Evolutionary conservation across 2,113 vertebrate genomes (phyloP), one percentile per base, ranked within the genome.

Genomic region (Alces alces): DNA sequence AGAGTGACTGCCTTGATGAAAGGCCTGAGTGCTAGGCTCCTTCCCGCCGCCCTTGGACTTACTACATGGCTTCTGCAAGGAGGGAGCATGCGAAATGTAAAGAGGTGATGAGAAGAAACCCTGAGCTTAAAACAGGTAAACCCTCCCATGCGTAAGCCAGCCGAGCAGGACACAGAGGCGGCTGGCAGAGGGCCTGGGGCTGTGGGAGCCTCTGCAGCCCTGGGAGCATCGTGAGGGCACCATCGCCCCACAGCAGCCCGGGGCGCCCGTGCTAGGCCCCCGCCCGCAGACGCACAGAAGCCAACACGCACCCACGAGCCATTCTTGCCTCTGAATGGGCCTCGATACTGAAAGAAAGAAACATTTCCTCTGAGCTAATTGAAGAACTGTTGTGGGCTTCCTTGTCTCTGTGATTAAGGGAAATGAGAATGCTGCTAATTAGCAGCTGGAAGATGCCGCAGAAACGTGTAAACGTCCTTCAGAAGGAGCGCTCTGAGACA

Each of bases 401-500:
- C 58, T 92, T 39, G 33, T 96, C 96, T 89, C 91, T 30, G 89
- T 52, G 88, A 92, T 84, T 88, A 96, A 95, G 61, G 88, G 57
- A 97, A 91, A 97, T 82, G 95, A 98, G 93, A 95, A 97, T 73
- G 79, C 54, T 73, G 93, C 83, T 98, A 97, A 98, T 98, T 85
- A 95, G 95, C 97, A 97, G 94, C 93, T 96, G 93, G 70, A 87
- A 98, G 96, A 93, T 87, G 88, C 89, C 89, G 92, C 36, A 93
- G 82, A 86, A 92, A 93, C 16, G 78, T 87, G 89, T 86, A 54
- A 91, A 95, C 3, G 47, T 88, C 96, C 96, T 93, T 96, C 90
- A 57, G 86, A 97, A 92, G 43, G 60, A 27, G 39, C 55, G 45
- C 58, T 66, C 39, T 36, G 36, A 88, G 82, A 86, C 47, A 88